Conservation (phyloP, 1,140 invertebrate species). For the Brachionus koreanus region DNA sequence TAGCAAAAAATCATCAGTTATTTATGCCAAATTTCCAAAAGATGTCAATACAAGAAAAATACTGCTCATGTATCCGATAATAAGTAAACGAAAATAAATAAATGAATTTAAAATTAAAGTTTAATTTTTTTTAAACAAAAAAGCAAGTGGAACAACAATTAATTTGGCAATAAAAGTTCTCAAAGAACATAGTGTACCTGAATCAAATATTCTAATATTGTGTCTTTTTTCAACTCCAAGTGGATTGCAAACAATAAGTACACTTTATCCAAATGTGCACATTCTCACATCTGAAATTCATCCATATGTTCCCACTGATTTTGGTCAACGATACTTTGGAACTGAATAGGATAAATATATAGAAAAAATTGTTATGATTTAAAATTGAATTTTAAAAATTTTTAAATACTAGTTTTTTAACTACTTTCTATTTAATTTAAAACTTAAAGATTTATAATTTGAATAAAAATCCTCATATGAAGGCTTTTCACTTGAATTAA, state of each 20-base stretch:
- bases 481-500: background rate
- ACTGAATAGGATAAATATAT: slow-evolving; percentile 10
- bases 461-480: background rate
- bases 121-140: slow-evolving; percentile 43
- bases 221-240: slow-evolving; percentile 91
- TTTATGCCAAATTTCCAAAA: slow-evolving; percentile 95
- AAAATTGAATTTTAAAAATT: background rate
- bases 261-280: background rate
- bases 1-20: slow-evolving; percentile 89
- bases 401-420: background rate
- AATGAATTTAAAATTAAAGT: background rate
- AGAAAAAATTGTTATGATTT: background rate
- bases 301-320: slow-evolving; percentile 24
- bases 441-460: background rate
- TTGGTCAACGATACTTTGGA: slow-evolving; percentile 44
- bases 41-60: slow-evolving; percentile 83
- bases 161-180: slow-evolving; percentile 85
- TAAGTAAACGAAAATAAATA: slow-evolving; percentile 67
- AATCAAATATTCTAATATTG: slow-evolving; percentile 87
- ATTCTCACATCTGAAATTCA: slow-evolving; percentile 36
- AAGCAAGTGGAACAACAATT: slow-evolving; percentile 85
- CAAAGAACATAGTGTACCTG: slow-evolving; percentile 83
- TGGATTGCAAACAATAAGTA: slow-evolving; percentile 48
- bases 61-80: slow-evolving; percentile 95
- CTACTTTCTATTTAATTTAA: background rate